Evolutionary conservation across 1,140 invertebrate species (phyloP), one percentile per base, ranked within the genome.

Genomic region (Drosophila pruinosa): DNA sequence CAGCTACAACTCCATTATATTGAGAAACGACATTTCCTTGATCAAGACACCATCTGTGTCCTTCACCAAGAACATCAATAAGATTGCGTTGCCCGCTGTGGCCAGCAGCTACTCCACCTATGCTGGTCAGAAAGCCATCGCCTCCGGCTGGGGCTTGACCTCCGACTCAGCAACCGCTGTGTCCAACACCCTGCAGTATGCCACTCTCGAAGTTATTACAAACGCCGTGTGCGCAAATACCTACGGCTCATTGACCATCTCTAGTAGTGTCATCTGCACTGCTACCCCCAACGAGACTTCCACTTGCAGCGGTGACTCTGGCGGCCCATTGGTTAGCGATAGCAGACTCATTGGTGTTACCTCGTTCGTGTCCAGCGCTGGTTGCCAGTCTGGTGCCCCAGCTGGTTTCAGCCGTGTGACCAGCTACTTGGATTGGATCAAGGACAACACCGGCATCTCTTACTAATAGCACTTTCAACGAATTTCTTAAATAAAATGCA

Each of bases 371-470:
- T 75, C 76, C 15, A 54, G 52, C 31, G 17, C 59, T 12, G 89
- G 89, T 12, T 91, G 89, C 52, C 50, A 89, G 43, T 68, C 64
- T 7, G 93, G 92, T 12, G 88, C 75, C 21, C 93, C 93, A n/a
- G 90, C 91, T 62, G 93, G 91, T 8, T 93, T 91, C 75, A 91
- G 92, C n/a, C 91, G 93, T 69, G 83, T 93, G 12, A 93, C 92
- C 22, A 89, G 72, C 62, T 93, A 91, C 89, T 69, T 93, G 58
- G 73, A 91, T 53, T 94, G 93, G 93, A 93, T 94, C 54, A 21
- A 63, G 21, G 0, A 5, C 0, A 85, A 73, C 31, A 28, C 74
- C 21, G 78, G 78, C 7, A 8, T 89, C 21, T n/a, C 28, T 12
- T 36, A 59, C 48, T 75, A 88, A 75, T 36, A 22, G 31, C 45